These are phyloP conservation scores for Paedocypris micromegethes DNA, from an alignment of 2,797 vertebrate genomes.

Conservation along the genomic window DNA sequence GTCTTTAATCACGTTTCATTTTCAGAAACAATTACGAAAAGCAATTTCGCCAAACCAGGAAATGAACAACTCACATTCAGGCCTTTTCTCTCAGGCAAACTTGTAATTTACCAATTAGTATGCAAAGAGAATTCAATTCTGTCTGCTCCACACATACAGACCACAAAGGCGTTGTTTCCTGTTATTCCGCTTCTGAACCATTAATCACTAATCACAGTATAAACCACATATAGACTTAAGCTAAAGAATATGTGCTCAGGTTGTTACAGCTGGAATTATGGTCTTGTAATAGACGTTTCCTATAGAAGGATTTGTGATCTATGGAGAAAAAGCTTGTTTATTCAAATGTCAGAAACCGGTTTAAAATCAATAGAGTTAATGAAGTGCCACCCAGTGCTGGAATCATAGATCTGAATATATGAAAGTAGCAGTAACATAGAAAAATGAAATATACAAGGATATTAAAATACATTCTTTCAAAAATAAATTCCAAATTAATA, in stretches of 20 bases:
- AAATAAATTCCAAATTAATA: no score
- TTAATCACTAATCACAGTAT: slow-evolving; percentile 43
- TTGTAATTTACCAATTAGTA: slow-evolving; percentile 54
- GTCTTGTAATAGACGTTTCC: slow-evolving; percentile 8
- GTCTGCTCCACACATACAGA: slow-evolving; percentile 40
- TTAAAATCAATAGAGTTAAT: no score
- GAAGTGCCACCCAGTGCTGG: no score
- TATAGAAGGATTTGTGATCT: background rate
- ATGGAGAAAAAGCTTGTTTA: background rate
- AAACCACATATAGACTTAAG: slow-evolving; percentile 19
- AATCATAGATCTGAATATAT: no score
- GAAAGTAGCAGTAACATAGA: no score
- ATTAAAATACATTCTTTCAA: no score
- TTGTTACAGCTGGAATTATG: slow-evolving; percentile 4
- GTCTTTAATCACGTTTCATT: slow-evolving; percentile 46
- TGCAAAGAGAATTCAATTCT: slow-evolving; percentile 50
- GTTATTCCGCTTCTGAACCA: slow-evolving; percentile 32
- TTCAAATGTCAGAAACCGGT: no score
- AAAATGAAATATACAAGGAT: no score
- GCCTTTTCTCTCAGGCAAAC: slow-evolving; percentile 37
- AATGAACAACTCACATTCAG: slow-evolving; percentile 43
- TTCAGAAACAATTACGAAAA: slow-evolving; percentile 40
- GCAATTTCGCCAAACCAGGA: slow-evolving; percentile 43
- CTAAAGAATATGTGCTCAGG: slow-evolving; percentile 11
- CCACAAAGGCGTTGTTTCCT: slow-evolving; percentile 27